Percentiles rank a stretch among this genome's conserved stretches.
Evolutionary conservation across 2,888 invertebrate genomes (phyloP).

Genomic region (Oscheius sp.): DNA sequence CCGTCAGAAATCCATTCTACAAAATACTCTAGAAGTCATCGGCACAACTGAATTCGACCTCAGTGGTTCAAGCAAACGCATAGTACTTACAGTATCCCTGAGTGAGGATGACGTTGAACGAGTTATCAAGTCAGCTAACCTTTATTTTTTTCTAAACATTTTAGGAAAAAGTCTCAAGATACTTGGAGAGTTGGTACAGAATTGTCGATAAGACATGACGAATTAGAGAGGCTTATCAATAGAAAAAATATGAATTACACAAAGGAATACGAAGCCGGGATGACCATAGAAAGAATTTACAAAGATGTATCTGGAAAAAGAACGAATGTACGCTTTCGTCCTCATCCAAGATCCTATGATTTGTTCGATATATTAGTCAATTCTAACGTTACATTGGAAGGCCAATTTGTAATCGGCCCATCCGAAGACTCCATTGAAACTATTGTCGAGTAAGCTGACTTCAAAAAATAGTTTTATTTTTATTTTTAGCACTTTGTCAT

Average conservation of each 20-base stretch:
- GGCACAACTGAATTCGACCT: slow-evolving; percentile 5
- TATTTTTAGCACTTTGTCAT: background rate
- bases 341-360: slow-evolving; percentile 26
- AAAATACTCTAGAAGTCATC: background rate
- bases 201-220: slow-evolving; percentile 6
- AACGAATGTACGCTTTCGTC: background rate
- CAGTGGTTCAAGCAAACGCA: background rate
- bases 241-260: background rate
- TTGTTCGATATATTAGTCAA: slow-evolving; percentile 8
- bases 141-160: background rate
- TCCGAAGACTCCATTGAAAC: background rate
- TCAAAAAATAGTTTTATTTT: background rate
- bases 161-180: slow-evolving; percentile 13
- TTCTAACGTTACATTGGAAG: background rate
- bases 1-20: background rate
- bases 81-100: background rate
- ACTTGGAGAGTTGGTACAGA: slow-evolving; percentile 19
- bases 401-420: slow-evolving; percentile 6
- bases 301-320: background rate
- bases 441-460: background rate
- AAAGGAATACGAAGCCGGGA: slow-evolving; percentile 17
- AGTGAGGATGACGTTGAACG: background rate
- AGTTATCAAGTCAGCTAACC: background rate
- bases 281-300: slow-evolving; percentile 10
- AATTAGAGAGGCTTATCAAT: background rate